Percentiles rank a stretch among this genome's conserved stretches.
Evolutionary conservation across 2,113 vertebrate genomes (phyloP).

Genomic region (Hippocampus abdominalis): DNA sequence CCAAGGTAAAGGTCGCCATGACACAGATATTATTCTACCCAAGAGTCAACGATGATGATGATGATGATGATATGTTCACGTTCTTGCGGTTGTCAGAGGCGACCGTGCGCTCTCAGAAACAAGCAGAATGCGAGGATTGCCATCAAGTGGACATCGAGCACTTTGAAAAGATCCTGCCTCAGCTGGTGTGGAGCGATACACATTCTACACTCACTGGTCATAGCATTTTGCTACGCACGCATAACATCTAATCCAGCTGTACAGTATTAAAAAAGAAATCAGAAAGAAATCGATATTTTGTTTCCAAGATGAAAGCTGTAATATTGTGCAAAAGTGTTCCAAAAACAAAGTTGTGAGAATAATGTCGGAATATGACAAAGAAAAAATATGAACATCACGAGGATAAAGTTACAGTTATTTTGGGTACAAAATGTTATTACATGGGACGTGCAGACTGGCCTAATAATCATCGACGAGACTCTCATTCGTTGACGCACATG

Average conservation of each 20-base stretch:
- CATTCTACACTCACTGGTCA: neutral
- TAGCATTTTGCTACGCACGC: neutral
- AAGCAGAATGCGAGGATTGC: conserved; percentile 70
- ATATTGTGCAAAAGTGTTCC: too few species aligned
- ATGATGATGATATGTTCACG: neutral
- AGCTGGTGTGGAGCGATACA: conserved; percentile 63
- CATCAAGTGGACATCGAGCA: conserved; percentile 71
- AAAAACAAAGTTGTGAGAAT: too few species aligned
- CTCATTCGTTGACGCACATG: too few species aligned
- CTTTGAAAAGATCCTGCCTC: conserved; percentile 77
- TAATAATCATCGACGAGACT: too few species aligned
- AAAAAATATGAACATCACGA: too few species aligned
- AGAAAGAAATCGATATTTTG: too few species aligned
- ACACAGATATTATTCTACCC: neutral
- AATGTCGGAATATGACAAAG: too few species aligned
- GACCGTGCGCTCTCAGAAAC: conserved; percentile 68
- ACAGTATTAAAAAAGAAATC: neutral
- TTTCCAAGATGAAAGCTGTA: too few species aligned
- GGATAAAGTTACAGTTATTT: too few species aligned
- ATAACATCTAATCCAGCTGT: neutral
- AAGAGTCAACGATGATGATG: neutral
- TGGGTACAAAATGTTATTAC: too few species aligned
- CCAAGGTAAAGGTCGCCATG: conserved; percentile 55
- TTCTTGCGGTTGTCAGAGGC: conserved; percentile 58
- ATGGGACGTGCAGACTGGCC: too few species aligned